Evolutionary conservation across 2,888 invertebrate genomes (phyloP), one percentile per base, ranked within the genome.

Genomic region (Clanis bilineata): DNA sequence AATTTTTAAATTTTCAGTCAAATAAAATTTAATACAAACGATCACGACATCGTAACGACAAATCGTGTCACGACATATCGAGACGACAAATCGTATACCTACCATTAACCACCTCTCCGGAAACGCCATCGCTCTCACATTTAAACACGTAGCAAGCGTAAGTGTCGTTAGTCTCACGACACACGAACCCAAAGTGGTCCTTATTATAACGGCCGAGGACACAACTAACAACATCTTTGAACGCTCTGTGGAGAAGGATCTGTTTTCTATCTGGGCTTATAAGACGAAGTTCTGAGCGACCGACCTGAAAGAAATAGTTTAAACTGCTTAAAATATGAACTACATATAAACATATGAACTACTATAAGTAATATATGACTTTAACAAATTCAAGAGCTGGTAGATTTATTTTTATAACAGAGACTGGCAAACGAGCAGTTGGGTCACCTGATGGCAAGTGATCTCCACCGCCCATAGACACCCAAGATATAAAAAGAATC

Each of bases 211-310:
- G 90, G 0, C 98, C 98, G 75, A 97, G 95, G 2, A 97, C 96
- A 71, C 98, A 98, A 68, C 96, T 96, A 0, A 97, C 96, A 10
- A 99, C 96, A 77, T 98, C 98, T 74, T 95, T 96, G 76, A 98
- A 96, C 47, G 95, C 95, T 67, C 98, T 96, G 74, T 97, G 97
- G 6, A 98, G 93, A 6, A 98, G 92, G 10, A 97, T 95, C 73
- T 97, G 96, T 77, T 99, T 99, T 61, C 97, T 94, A 80, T 98
- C 98, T 0, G 98, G 97, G 73, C 98, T 98, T 67, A 99, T 98
- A 4, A 99, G 93, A 51, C 97, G 94, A 10, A 99, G 92, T 81
- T 98, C 98, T 23, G 95, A 94, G 51, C 96, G 93, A 5, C 97
- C 98, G 6, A 99, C 96, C 93, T 97, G 88, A 77, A 74, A 41